phyloP scores from a whole-genome alignment of 2,888 invertebrate species.

The Acrocyrtus sp. region DNA sequence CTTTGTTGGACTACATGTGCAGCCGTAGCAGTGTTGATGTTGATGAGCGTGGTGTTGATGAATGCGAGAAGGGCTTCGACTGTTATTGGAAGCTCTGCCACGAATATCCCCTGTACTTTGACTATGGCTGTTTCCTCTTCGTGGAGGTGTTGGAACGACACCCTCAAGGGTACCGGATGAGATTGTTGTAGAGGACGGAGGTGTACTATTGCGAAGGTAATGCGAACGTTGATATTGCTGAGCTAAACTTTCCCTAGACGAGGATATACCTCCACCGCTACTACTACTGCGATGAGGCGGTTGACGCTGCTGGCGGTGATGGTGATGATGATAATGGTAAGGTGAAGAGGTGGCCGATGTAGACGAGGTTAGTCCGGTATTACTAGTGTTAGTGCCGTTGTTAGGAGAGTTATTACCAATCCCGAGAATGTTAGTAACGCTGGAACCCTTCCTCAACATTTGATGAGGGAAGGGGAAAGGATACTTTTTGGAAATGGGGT shows the following conservation, averaged over 20 bases:
- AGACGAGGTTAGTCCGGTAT: conserved; percentile 14
- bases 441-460: conserved; percentile 35
- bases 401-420: conserved; percentile 15
- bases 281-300: conserved; percentile 28
- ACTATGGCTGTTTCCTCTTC: conserved; percentile 35
- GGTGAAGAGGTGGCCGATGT: conserved; percentile 24
- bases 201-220: conserved; percentile 21
- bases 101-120: conserved; percentile 40
- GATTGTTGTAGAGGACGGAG: conserved; percentile 34
- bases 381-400: neutral
- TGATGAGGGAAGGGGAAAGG: conserved; percentile 6
- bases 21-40: conserved; percentile 40
- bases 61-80: conserved; percentile 29
- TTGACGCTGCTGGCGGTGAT: conserved; percentile 20
- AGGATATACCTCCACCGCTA: no score
- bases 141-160: conserved; percentile 29
- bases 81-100: conserved; percentile 1
- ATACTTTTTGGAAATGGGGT: neutral
- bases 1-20: conserved; percentile 13
- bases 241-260: conserved; percentile 40
- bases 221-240: conserved; percentile 27
- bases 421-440: conserved; percentile 30
- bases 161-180: conserved; percentile 47
- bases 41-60: conserved; percentile 13
- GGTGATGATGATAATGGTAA: conserved; percentile 32